A percentile compares a stretch with the other conserved stretches of the same genome.
These are phyloP conservation scores for Hirtodrosophila histrioides DNA, from an alignment of 2,888 invertebrate species.

Conservation along the genomic window DNA sequence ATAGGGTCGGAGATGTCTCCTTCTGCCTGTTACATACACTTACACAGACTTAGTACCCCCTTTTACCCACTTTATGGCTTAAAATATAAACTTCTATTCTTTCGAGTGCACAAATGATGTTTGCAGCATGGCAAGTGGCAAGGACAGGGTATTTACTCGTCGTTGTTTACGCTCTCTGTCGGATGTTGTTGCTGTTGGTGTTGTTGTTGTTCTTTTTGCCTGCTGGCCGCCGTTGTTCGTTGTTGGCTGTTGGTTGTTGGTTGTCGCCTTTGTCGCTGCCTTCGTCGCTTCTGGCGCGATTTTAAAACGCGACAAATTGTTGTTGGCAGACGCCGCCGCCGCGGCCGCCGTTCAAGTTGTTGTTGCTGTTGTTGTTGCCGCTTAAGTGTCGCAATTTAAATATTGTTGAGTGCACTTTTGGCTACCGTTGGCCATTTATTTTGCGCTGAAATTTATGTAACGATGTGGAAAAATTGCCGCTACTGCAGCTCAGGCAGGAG, in stretches of 20 bases:
- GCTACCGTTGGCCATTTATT: conserved; percentile 79
- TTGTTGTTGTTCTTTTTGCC: background rate
- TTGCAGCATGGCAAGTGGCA: too few species aligned
- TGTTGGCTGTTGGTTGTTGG: conserved; percentile 41
- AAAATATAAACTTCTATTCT: too few species aligned
- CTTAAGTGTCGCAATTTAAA: conserved; percentile 79
- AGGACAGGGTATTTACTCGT: conserved; percentile 29
- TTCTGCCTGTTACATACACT: too few species aligned
- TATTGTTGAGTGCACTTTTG: conserved; percentile 78
- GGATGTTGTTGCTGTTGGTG: conserved; percentile 1
- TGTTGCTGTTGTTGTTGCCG: conserved; percentile 41
- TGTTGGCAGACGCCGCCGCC: conserved; percentile 73
- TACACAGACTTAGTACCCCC: too few species aligned
- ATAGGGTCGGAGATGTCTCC: too few species aligned
- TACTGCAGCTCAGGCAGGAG: conserved; percentile 43
- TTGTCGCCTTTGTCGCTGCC: conserved; percentile 62
- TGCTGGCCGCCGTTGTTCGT: conserved; percentile 4
- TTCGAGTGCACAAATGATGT: too few species aligned
- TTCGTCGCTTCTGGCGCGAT: conserved; percentile 74
- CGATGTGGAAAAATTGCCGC: conserved; percentile 78
- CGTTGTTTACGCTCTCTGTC: conserved; percentile 8
- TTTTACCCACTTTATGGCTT: too few species aligned
- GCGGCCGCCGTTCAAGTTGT: conserved; percentile 22
- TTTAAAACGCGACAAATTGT: conserved; percentile 77
- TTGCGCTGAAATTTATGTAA: conserved; percentile 76